Conservation (phyloP, 2,113 vertebrate species). For the Cisticola juncidis region DNA sequence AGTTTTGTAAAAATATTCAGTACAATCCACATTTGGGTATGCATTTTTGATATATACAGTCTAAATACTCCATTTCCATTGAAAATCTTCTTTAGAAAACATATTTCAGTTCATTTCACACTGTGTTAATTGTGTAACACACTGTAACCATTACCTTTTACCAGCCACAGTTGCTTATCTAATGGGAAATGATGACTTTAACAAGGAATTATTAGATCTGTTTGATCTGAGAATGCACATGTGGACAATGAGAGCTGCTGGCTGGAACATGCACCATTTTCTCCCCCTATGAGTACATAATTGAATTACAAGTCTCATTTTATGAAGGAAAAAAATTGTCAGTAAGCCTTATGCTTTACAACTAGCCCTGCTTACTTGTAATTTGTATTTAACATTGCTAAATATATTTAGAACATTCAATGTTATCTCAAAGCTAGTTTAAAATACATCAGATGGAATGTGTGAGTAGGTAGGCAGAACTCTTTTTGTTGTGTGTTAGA, state of each 20-base stretch:
- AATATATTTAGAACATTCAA: not conserved
- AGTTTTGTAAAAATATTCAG: constrained; percentile 9
- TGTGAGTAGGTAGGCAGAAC: not conserved
- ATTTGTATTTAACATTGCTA: not conserved
- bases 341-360: not conserved
- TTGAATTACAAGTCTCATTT: constrained; percentile 69
- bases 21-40: not conserved
- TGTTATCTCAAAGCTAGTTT: not conserved
- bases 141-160: constrained; percentile 77
- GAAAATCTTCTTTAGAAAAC: constrained; percentile 67
- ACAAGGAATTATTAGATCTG: constrained; percentile 75
- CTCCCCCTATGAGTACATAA: constrained; percentile 54
- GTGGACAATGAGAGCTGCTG: constrained; percentile 62
- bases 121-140: constrained; percentile 75
- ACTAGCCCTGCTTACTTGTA: not conserved
- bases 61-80: constrained; percentile 30
- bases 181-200: constrained; percentile 78
- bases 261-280: constrained; percentile 68
- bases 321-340: not conserved
- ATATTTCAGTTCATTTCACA: constrained; percentile 77
- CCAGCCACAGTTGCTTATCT: constrained; percentile 72
- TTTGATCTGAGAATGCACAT: constrained; percentile 71
- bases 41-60: not conserved
- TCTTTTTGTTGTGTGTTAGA: not conserved
- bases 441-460: not conserved